These are phyloP conservation scores for Anas platyrhynchos DNA, from an alignment of 2,113 vertebrate species.

Conservation along the genomic window DNA sequence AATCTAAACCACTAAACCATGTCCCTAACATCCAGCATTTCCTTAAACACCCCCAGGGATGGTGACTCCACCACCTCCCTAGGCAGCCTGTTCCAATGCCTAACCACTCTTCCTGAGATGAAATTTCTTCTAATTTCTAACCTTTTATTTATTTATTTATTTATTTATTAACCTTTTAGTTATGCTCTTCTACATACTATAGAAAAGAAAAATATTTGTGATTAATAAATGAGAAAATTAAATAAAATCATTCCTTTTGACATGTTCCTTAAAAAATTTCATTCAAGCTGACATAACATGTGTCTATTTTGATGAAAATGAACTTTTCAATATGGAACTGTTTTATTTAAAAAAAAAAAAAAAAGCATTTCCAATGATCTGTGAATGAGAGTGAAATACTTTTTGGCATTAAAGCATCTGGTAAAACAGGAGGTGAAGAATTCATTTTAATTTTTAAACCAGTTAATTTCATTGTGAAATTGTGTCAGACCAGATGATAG, in stretches of 20 bases:
- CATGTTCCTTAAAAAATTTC: not conserved
- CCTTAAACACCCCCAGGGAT: no score
- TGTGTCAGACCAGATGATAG: not conserved
- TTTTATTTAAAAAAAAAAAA: not conserved
- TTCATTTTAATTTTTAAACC: not conserved
- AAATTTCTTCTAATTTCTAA: no score
- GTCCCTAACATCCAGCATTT: no score
- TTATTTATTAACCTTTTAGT: no score
- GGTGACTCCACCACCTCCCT: no score
- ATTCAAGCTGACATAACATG: not conserved
- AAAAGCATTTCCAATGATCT: not conserved
- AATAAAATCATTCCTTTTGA: not conserved
- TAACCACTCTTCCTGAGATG: no score
- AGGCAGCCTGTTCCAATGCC: no score
- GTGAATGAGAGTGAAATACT: not conserved
- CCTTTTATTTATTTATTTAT: no score
- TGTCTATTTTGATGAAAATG: not conserved
- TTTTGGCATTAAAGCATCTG: not conserved
- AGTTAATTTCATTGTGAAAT: not conserved
- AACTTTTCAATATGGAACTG: not conserved
- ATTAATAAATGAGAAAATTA: not conserved
- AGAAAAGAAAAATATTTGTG: not conserved
- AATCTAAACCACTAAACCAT: no score
- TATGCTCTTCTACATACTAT: not conserved
- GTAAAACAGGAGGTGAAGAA: not conserved